These are phyloP conservation scores for Cyanoramphus novaezelandiae DNA, from an alignment of 2,113 vertebrate genomes.

Conservation along the genomic window DNA sequence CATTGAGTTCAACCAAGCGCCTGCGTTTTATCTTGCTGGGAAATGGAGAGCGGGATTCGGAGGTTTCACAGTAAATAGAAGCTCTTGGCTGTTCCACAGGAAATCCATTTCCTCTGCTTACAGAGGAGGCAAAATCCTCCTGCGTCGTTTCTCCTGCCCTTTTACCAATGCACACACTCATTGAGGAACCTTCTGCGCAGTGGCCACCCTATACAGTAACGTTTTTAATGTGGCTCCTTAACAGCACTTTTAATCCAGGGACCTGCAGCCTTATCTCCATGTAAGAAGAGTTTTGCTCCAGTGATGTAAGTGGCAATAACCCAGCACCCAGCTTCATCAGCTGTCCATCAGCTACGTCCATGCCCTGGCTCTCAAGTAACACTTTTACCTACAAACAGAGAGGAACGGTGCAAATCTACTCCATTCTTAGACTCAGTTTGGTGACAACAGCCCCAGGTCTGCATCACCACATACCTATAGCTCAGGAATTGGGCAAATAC, in stretches of 20 bases:
- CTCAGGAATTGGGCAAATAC: not conserved
- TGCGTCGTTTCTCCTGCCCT: not conserved
- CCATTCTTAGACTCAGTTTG: not conserved
- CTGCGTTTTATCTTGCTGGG: constrained; percentile 49
- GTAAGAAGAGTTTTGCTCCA: not conserved
- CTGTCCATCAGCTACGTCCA: not conserved
- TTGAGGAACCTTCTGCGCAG: not conserved
- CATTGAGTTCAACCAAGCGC: constrained; percentile 64
- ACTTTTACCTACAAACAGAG: not conserved
- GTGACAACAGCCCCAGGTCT: not conserved
- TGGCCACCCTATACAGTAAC: not conserved
- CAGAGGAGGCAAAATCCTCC: not conserved
- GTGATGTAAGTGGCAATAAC: not conserved
- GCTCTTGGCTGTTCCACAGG: not conserved
- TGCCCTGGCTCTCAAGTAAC: not conserved
- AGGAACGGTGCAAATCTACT: not conserved
- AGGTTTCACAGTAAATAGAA: constrained; percentile 62
- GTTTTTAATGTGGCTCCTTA: not conserved
- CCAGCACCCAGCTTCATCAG: not conserved
- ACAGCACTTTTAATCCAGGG: not conserved
- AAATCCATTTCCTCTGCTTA: constrained; percentile 5
- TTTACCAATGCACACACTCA: not conserved
- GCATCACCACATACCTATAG: not conserved
- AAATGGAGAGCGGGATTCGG: constrained; percentile 27
- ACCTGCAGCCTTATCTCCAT: not conserved